Evolutionary conservation across 2,113 vertebrate species (phyloP), one percentile per base, ranked within the genome.

Genomic region (Pitta sordida): DNA sequence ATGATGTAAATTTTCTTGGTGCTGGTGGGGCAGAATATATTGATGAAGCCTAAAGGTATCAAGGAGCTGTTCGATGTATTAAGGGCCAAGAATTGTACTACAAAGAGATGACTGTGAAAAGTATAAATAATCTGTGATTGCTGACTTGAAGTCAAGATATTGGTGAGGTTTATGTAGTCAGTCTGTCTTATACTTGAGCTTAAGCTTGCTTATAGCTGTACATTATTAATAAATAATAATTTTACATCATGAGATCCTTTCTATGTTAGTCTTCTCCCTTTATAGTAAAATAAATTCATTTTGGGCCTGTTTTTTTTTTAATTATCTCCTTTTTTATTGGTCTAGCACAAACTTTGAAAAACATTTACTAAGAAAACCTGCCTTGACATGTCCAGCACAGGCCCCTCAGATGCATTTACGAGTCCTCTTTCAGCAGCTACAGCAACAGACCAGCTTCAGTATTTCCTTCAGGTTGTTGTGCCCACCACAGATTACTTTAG

Each of bases 11-110:
- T 49, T 37, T 11, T 37, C 34, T 53, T 36, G 65, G 36, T 14
- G 29, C 18, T 2, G 1, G 6, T 26, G 18, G 63, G 36, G 26
- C 5, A 46, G 49, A 73, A 81, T 0, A 2, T 23, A 6, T 4
- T 21, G 51, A 16, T 41, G 26, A 58, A 71, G 48, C 23, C 49
- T 34, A 15, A 39, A 51, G 59, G 15, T 32, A 23, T 36, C 12
- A 24, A 88, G 27, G 27, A 69, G 19, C 11, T 52, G 44, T 29
- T 36, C 43, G 44, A 43, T 29, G 4, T n/a, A 22, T 32, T 32
- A 68, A 52, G 36, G 44, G 17, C 36, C 49, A 26, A 80, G 41
- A n/a, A 65, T 16, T 65, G 17, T 36, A 26, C 17, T 68, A n/a
- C 12, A 16, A 76, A 83, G 19, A 41, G 44, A 12, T 69, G 51